Evolutionary conservation across 2,888 invertebrate species (phyloP), one percentile per base, ranked within the genome.

Genomic region (Epinotia bilunana): DNA sequence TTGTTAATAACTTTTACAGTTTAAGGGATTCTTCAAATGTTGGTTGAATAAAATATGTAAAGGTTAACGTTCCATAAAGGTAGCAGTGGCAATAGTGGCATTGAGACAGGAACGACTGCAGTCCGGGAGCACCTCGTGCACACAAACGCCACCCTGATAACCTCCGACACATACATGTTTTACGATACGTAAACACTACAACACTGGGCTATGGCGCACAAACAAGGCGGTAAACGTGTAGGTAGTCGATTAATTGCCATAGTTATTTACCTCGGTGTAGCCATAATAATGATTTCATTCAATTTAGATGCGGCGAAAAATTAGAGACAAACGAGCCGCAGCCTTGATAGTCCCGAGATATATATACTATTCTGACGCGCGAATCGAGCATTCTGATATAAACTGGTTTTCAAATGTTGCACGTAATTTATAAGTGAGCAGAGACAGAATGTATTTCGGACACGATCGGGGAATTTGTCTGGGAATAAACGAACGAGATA

Each of bases 31-130:
- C 23, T 67, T 73, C 68, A 65, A 76, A 73, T 55, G 61, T 28
- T 64, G 68, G 61, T 70, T 68, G 63, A 68, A 53, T 78, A 65
- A 76, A 80, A 80, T 81, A 55, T 67, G 28, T 79, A 82, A 80
- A 83, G 81, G 83, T 83, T 78, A 80, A 76, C 78, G 81, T 78
- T 76, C 82, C 79, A 81, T 57, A 79, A 81, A 83, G 83, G 85
- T 84, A 83, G 78, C 75, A 72, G 79, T 78, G 80, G 81, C 81
- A 80, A 78, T 79, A 72, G 79, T 78, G 80, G 81, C 81, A 80
- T 78, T 79, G 78, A 78, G 78, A 81, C 78, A 77, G 74, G 77
- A 63, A 58, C 77, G 81, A 82, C 80, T 82, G 81, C 80, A 83
- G 80, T 80, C 75, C 77, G 77, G 73, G 72, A 78, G 62, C 78